A percentile compares a stretch with the other conserved stretches of the same genome.
Conservation (phyloP, 2,888 invertebrate species). For the Torymus aiolomorphi region DNA sequence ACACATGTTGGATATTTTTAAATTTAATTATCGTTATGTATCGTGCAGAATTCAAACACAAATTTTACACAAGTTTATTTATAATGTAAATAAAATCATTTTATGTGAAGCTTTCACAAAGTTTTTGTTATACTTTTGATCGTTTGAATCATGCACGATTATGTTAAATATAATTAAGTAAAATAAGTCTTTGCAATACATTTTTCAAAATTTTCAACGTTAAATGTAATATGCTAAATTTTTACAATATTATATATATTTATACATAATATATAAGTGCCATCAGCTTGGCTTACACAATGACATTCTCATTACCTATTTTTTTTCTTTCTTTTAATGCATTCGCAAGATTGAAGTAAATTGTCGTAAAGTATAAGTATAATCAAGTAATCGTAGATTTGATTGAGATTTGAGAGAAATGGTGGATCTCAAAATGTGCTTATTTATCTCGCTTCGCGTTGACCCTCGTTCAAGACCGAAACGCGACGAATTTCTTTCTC, state of each 20-base stretch:
- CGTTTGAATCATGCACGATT: conserved; percentile 41
- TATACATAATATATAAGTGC: conserved; percentile 61
- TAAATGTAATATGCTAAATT: conserved; percentile 19
- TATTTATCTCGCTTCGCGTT: conserved; percentile 55
- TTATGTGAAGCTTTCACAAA: background rate
- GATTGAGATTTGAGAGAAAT: conserved; percentile 70
- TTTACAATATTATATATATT: conserved; percentile 52
- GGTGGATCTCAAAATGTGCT: conserved; percentile 74
- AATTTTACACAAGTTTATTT: background rate
- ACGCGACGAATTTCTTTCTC: conserved; percentile 25
- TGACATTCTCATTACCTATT: conserved; percentile 73
- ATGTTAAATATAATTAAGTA: conserved; percentile 17
- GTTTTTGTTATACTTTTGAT: background rate
- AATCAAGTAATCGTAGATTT: conserved; percentile 74
- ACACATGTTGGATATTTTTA: conserved; percentile 38
- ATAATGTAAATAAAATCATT: conserved; percentile 20
- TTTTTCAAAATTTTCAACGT: conserved; percentile 10
- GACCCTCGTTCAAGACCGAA: conserved; percentile 37
- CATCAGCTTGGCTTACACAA: conserved; percentile 74
- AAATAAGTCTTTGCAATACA: conserved; percentile 20
- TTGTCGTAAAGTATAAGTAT: conserved; percentile 75
- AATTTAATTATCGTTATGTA: conserved; percentile 19
- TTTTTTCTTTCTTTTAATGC: conserved; percentile 72
- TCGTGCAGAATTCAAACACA: conserved; percentile 42
- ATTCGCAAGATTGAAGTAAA: conserved; percentile 75